Base-by-base conservation (phyloP, 2,888 invertebrate species). In the Acleris sparsana region DNA sequence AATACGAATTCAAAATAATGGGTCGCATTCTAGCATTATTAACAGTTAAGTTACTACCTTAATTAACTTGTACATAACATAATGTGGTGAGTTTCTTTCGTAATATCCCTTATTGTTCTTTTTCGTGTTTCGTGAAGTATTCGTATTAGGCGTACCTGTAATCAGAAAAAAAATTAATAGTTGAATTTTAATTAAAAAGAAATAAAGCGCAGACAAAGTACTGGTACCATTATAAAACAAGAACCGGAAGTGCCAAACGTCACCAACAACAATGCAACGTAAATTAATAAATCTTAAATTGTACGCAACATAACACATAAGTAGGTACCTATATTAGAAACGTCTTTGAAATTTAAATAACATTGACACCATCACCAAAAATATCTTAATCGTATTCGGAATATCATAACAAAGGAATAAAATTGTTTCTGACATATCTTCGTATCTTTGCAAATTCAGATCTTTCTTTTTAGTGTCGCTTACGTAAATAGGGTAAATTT, bases 141-240 rank as follows among this genome's bases (percentile, higher is more conserved):
- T 82, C 81, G 75, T 77, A 81, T 87, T 90, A 92, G 74, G 87
- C 91, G 83, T 89, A 91, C 85, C 91, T 92, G 89, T 56, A 86
- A 87, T 68, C 68, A 33, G 18, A 65, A 61, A 59, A 13, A 66
- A 60, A 46, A 22, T 51, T 63, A 62, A 61, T 68, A 60, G 58
- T 58, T 69, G 70, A 39, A 39, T 59, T 67, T 63, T 56, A 62
- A 69, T 57, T 49, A 49, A 49, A 25, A 61, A 49, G 25, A 63
- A 59, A 66, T 63, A 65, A n/a, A 67, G 63, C 61, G 16, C 46
- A 51, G 57, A 67, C 70, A 70, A 72, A 74, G 75, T 77, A 84
- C 87, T 88, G 88, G 88, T 87, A 88, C 87, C 87, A 72, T 60
- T 75, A 70, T 76, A 75, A 70, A 68, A 72, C 72, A 62, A 64